phyloP scores from a whole-genome alignment of 1,140 invertebrate genomes.

The Cyphomyrmex costatus region DNA sequence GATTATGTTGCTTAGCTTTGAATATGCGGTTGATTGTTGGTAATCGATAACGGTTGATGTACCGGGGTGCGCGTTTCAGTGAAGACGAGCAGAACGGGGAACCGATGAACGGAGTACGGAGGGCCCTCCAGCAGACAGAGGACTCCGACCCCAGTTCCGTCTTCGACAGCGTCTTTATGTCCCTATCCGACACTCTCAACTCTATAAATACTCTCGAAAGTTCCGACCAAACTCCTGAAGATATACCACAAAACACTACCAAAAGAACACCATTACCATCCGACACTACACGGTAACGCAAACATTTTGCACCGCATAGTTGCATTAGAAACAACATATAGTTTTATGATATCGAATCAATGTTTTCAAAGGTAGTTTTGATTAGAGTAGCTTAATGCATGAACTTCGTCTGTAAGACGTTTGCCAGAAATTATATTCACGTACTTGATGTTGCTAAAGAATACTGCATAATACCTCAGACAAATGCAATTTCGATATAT shows the following conservation, averaged over 20 bases:
- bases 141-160: conserved; percentile 84
- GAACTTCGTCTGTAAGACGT: background rate
- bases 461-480: background rate
- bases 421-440: background rate
- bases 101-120: conserved; percentile 78
- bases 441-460: conserved; percentile 23
- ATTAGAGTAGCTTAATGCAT: conserved; percentile 39
- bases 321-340: conserved; percentile 38
- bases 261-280: conserved; percentile 84
- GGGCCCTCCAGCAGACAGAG: conserved; percentile 81
- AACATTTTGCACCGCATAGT: conserved; percentile 61
- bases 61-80: conserved; percentile 82
- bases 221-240: conserved; percentile 86
- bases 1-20: conserved; percentile 67
- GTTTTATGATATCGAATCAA: background rate
- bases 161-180: conserved; percentile 86
- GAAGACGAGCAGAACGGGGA: conserved; percentile 81
- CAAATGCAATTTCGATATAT: conserved; percentile 6
- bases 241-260: conserved; percentile 85
- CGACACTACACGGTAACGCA: conserved; percentile 84
- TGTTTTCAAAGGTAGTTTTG: background rate
- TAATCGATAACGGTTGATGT: conserved; percentile 50
- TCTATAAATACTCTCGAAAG: conserved; percentile 86
- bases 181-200: conserved; percentile 86
- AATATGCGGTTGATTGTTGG: conserved; percentile 44